Base-by-base conservation (phyloP, 1,140 invertebrate genomes). In the Euwallacea fornicatus region DNA sequence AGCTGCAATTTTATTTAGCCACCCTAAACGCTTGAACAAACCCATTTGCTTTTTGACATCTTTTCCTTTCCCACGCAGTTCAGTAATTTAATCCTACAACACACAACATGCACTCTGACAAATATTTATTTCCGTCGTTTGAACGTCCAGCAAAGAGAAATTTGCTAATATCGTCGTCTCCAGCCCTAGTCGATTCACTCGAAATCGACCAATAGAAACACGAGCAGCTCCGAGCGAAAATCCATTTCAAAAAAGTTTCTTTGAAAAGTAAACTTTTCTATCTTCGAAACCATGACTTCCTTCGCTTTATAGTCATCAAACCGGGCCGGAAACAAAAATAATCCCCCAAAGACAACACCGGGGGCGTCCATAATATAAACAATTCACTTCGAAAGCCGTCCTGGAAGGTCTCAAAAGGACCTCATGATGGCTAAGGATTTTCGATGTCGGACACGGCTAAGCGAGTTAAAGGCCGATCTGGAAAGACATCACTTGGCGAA, bases 381-480 rank as follows among this genome's bases (percentile, higher is more conserved):
- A 56, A 56, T 56, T 16, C 54, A 56, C 54, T 56, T 15, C 46
- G 21, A 33, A 33, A 33, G 4, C 21, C 21, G 21, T 33, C 21
- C 21, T 33, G 21, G 21, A 33, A 50, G 46, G 46, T 50, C 46
- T 50, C 46, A 10, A 13, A 13, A 50, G 46, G 9, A 13, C 13
- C 13, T 50, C 46, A 50, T 11, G 13, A 50, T 13, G 46, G 46
- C 13, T 50, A 13, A 50, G 46, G 13, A 50, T 41, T 41, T 9
- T 15, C 15, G 50, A 65, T 54, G 63, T 54, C 21, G 21, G 63
- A 65, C 47, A 65, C 46, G 15, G 41, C 63, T 65, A 65, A 56
- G 16, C 63, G 33, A 65, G 46, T 65, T 65, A 65, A 53, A 53
- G 41, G 46, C 46, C 63, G 50, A 65, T 65, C 63, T 46, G 41